Evolutionary conservation across 2,888 invertebrate species (phyloP).

Genomic region (Heteromyza rotundicornis): DNA sequence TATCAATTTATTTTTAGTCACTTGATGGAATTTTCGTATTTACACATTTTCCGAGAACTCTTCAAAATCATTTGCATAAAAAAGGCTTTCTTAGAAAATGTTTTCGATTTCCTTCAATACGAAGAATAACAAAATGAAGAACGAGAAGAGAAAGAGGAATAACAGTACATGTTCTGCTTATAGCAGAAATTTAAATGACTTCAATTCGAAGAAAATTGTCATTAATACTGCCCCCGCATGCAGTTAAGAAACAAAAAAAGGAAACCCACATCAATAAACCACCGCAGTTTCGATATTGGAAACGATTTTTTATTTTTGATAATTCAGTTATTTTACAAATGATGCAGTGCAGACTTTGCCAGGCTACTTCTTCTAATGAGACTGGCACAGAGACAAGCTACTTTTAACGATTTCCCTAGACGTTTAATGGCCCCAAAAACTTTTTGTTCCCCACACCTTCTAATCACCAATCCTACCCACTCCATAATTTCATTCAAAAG

Average conservation of each 20-base stretch:
- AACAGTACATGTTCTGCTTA: background rate
- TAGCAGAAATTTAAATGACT: background rate
- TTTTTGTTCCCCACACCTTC: conserved; percentile 32
- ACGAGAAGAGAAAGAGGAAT: background rate
- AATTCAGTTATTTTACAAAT: background rate
- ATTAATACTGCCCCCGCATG: background rate
- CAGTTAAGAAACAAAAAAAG: too few species aligned
- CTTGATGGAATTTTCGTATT: too few species aligned
- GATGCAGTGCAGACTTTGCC: background rate
- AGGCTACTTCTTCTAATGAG: background rate
- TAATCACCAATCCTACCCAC: background rate
- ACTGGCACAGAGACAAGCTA: conserved; percentile 34
- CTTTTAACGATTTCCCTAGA: conserved; percentile 50
- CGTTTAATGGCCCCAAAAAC: conserved; percentile 55
- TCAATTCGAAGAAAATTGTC: background rate
- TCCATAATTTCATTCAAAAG: too few species aligned
- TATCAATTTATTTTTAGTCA: too few species aligned
- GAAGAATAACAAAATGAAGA: too few species aligned
- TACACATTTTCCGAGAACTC: background rate
- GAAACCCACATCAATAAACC: background rate
- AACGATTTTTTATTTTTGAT: background rate
- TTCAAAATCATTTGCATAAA: background rate
- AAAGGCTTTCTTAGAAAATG: background rate
- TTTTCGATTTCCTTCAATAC: too few species aligned
- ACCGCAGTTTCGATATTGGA: background rate